Base-by-base conservation (phyloP, 2,888 invertebrate genomes). In the Drosophila kanekoi region DNA sequence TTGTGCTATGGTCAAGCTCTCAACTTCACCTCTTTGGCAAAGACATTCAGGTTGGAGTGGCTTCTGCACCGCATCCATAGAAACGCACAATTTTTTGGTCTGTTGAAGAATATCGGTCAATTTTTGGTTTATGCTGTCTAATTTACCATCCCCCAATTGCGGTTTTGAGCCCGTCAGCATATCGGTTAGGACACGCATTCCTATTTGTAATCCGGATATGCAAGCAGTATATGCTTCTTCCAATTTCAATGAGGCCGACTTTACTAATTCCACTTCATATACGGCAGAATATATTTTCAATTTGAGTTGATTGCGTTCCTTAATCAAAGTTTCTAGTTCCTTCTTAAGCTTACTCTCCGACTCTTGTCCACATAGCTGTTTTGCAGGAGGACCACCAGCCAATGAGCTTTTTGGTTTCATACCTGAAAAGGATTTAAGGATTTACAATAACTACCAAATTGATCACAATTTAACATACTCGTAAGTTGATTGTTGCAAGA, bases 341-440 rank as follows among this genome's bases (percentile, higher is more conserved):
- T 9, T 3, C 0, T 4, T 13, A 4, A 6, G 13, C 2, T 18
- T 18, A 13, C 0, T 4, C 0, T 4, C 8, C 0, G 13, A 0
- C 0, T 33, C 33, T 8, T 5, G 1, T 0, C 0, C 13, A 6
- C 48, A 35, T 1, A 4, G 2, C 0, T 20, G 9, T 3, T 49
- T 49, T 13, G 20, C 35, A 6, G 48, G 10, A 1, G 48, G 35
- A 35, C 48, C 48, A 0, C 5, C 48, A 0, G 4, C 0, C 28
- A 8, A 8, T 4, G 5, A 1, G 10, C 35, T 18, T 1, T 35
- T 20, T 9, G 48, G 10, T 3, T 2, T 5, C 48, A 49, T 49
- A 4, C 2, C 8, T 48, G 4, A 8, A 13, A 18, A 1, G 18
- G 0, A 41, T n/a, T n/a, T n/a, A n/a, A 5, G 18, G 28, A 28